phyloP scores from a whole-genome alignment of 2,113 vertebrate genomes.

The Prunella himalayana region DNA sequence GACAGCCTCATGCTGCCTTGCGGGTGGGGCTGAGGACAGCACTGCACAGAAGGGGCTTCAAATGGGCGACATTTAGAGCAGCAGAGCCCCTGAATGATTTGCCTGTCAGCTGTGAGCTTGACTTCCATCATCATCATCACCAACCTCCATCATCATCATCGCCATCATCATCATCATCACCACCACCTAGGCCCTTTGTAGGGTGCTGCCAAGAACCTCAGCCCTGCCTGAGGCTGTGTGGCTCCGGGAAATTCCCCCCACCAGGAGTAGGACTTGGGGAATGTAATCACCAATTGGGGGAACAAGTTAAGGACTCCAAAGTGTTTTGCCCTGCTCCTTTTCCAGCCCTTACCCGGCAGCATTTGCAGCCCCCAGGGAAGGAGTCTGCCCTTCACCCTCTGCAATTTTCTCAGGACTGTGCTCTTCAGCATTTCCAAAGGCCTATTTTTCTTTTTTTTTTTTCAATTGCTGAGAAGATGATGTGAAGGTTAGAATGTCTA shows the following conservation, averaged over 20 bases:
- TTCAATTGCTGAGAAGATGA: neutral
- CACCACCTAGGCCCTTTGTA: neutral
- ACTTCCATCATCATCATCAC: neutral
- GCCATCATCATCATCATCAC: no score
- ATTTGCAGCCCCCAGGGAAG: neutral
- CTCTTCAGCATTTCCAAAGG: neutral
- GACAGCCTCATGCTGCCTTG: rapidly evolving
- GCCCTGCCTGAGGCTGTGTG: neutral
- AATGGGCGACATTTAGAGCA: neutral
- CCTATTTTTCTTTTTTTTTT: neutral
- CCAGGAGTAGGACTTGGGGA: rapidly evolving
- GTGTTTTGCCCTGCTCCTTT: neutral
- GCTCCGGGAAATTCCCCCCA: neutral
- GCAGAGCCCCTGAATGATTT: neutral
- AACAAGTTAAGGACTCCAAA: neutral
- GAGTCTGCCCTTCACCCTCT: neutral
- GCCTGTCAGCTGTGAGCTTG: neutral
- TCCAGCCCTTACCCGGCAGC: neutral
- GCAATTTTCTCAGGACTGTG: neutral
- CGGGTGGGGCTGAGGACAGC: neutral
- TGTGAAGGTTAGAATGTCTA: neutral
- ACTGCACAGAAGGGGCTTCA: neutral
- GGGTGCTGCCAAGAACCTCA: neutral
- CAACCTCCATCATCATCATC: no score
- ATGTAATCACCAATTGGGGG: rapidly evolving